Conservation (phyloP, 2,888 invertebrate species). For the Heliconius erato region DNA sequence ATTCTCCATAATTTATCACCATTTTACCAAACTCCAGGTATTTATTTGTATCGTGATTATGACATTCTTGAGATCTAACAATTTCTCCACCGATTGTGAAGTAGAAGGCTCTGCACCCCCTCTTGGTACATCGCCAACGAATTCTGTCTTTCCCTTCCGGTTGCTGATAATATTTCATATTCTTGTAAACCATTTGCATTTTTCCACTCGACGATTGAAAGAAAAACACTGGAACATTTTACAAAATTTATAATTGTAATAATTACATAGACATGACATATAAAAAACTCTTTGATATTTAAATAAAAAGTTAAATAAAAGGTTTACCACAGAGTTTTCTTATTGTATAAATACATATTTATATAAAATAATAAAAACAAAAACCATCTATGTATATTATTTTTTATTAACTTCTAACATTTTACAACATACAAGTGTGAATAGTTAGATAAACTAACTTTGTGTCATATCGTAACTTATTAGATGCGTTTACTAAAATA, state of each 20-base stretch:
- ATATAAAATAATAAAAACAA: background rate
- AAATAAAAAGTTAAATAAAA: background rate
- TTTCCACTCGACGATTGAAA: conserved; percentile 56
- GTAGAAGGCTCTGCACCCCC: conserved; percentile 61
- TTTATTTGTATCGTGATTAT: conserved; percentile 50
- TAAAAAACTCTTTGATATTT: background rate
- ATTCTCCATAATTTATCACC: conserved; percentile 13
- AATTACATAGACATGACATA: background rate
- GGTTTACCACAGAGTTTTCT: background rate
- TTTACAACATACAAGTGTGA: background rate
- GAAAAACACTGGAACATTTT: conserved; percentile 51
- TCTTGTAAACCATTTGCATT: conserved; percentile 60
- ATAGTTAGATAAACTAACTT: too few relatives aligned
- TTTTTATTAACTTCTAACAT: background rate
- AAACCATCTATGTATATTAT: background rate
- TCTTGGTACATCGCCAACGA: conserved; percentile 63
- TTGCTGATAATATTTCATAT: conserved; percentile 62
- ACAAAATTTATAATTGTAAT: background rate
- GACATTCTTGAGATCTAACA: conserved; percentile 54
- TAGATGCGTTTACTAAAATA: background rate
- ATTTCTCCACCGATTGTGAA: conserved; percentile 54
- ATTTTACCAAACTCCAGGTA: conserved; percentile 37
- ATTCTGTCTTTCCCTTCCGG: conserved; percentile 54
- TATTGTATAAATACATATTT: background rate
- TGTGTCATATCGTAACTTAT: background rate